Percentiles rank a stretch among this genome's conserved stretches.
Evolutionary conservation across 2,888 invertebrate species (phyloP).

Genomic region (Toxonevra muliebris): DNA sequence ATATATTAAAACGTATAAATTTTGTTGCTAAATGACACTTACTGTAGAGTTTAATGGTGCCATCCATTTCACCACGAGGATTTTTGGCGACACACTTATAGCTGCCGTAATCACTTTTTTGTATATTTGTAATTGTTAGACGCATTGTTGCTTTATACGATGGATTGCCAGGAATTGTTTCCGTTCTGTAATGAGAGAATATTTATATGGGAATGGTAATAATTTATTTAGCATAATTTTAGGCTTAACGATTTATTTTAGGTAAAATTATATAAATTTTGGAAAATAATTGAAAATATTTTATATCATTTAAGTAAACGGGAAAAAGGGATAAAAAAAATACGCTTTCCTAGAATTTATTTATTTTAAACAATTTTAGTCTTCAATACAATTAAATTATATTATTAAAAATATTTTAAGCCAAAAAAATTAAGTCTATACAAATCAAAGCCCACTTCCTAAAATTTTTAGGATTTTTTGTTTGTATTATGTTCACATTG

Average conservation of each 20-base stretch:
- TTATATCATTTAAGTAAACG: neutral
- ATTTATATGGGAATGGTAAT: conserved; percentile 8
- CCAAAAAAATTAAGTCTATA: neutral
- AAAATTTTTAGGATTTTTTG: too few species aligned
- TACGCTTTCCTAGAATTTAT: too few species aligned
- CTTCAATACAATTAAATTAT: too few species aligned
- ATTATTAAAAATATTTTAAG: neutral
- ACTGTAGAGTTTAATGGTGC: conserved; percentile 89
- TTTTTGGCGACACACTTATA: conserved; percentile 90
- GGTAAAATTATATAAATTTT: neutral
- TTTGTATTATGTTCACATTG: too few species aligned
- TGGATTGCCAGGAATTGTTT: conserved; percentile 75
- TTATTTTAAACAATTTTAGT: too few species aligned
- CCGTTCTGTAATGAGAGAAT: conserved; percentile 65
- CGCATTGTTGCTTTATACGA: conserved; percentile 90
- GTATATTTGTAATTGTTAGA: conserved; percentile 81
- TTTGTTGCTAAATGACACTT: conserved; percentile 65
- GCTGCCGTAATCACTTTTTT: conserved; percentile 83
- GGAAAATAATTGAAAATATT: neutral
- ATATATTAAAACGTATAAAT: too few species aligned
- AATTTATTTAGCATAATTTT: conserved; percentile 20
- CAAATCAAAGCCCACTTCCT: neutral
- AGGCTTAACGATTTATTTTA: neutral
- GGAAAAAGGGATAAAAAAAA: too few species aligned
- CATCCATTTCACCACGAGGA: conserved; percentile 90